Evolutionary conservation across 2,888 invertebrate genomes (phyloP), one percentile per base, ranked within the genome.

Genomic region (Troides aeacus): DNA sequence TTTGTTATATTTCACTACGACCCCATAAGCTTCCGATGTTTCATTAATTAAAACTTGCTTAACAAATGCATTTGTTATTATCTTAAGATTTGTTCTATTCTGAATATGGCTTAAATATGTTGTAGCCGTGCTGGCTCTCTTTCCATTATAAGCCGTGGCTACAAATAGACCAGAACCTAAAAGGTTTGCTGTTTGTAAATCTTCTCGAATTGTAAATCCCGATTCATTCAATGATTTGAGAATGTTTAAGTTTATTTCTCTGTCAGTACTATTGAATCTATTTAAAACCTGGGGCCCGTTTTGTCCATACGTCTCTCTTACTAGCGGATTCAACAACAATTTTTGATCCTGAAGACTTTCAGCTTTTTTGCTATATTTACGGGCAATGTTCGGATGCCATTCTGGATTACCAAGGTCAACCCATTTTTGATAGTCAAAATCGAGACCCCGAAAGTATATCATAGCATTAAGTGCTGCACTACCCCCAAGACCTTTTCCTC

Each of bases 401-500:
- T 93, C 93, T 0, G 76, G 61, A 69, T 94, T 94, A 2, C 94
- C 94, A 18, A 82, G 79, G 0, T 84, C 77, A 17, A 86, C 87
- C 95, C 95, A 95, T 36, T 79, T 78, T 70, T 93, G 83, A 73
- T 94, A 95, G 75, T 94, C 94, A 0, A 80, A 72, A 0, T 79
- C 77, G 72, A 84, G 90, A 0, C 94, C 95, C 62, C 90, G 90
- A 1, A 94, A 80, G 74, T 94, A 94, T 57, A 94, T 79, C 90
- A 94, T 94, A 23, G 84, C 93, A 79, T 94, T 95, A 1, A 94
- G 78, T 6, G 87, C 87, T 30, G 94, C 93, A 0, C 89, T 85
- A 0, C 95, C 95, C 23, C 95, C 95, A 66, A 94, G 81, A 81
- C 94, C 88, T 81, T 94, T 95, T 0, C 95, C 96, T 69, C 94